phyloP scores from a whole-genome alignment of 2,888 invertebrate species.

The Hypsopygia costalis region DNA sequence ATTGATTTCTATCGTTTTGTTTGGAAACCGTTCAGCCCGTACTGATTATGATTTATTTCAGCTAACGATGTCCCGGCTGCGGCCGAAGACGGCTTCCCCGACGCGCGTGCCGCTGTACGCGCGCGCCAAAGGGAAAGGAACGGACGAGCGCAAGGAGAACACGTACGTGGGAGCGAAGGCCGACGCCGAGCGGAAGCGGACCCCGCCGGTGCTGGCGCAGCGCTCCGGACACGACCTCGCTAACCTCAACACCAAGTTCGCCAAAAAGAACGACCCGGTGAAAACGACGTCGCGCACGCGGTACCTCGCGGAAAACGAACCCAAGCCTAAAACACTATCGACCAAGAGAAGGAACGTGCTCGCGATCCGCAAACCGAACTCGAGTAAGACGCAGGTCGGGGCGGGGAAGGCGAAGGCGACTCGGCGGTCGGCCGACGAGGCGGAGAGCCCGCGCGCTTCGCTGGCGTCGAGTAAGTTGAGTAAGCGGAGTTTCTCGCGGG shows the following conservation, averaged over 20 bases:
- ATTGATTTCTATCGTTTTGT: too few relatives aligned
- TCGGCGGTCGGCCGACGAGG: constrained; percentile 55
- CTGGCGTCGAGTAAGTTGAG: constrained; percentile 41
- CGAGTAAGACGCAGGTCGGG: constrained; percentile 54
- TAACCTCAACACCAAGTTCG: constrained; percentile 47
- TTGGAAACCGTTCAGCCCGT: too few relatives aligned
- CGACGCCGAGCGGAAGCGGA: constrained; percentile 45
- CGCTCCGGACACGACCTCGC: constrained; percentile 55
- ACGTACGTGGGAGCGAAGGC: constrained; percentile 59
- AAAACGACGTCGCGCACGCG: constrained; percentile 49
- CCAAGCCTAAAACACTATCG: constrained; percentile 57
- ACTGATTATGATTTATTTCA: constrained; percentile 32
- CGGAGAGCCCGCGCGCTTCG: constrained; percentile 46
- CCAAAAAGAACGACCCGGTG: constrained; percentile 54
- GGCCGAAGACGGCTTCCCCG: constrained; percentile 61
- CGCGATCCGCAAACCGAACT: constrained; percentile 62
- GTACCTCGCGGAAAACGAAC: constrained; percentile 56
- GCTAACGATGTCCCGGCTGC: constrained; percentile 65
- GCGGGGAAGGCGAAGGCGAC: constrained; percentile 46
- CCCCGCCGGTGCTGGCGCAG: constrained; percentile 39
- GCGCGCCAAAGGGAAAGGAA: constrained; percentile 59
- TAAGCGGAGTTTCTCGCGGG: constrained; percentile 53
- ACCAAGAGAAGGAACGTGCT: constrained; percentile 63
- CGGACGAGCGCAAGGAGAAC: constrained; percentile 72
- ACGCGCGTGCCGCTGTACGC: constrained; percentile 55